Base-by-base conservation (phyloP, 2,113 vertebrate species). In the Lichenostomus cassidix region DNA sequence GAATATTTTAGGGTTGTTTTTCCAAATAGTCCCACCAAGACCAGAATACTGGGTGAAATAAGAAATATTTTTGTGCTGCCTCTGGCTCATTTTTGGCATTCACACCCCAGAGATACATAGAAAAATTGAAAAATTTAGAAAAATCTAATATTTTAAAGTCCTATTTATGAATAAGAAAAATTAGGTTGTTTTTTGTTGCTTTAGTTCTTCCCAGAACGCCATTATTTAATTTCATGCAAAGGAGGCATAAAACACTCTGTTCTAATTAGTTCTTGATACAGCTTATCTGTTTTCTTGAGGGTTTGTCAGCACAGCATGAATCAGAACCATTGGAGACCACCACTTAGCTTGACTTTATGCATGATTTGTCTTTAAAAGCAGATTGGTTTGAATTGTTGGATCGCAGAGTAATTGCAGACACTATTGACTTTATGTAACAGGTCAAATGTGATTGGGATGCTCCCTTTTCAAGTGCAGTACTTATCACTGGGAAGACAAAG, bases 201-300 rank as follows among this genome's bases (percentile, higher is more conserved):
- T 78, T 87, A 52, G 28, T 50, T 91, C 73, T 92, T 89, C 86
- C 87, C 71, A 84, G 70, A 87, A 81, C 68, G 65, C 15, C 0
- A 0, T 76, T 55, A n/a, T 50, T 94, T 95, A 87, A 95, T 96
- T 97, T 92, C 83, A 94, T 94, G 69, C 53, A 94, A 88, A 84
- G 60, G 50, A 88, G 24, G 46, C 83, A 92, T 89, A 97, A 96
- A 58, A 85, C 87, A 90, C 84, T 74, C 63, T 65, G 87, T 56
- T 95, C 33, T 96, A 93, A 97, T 96, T 94, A 93, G 76, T 74
- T 91, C 65, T 90, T 95, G 70, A 95, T 83, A 73, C 39, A 91
- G 77, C 27, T 93, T 96, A 83, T 77, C 94, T 92, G 83, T 83
- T 95, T 95, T 96, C 91, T 94, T 95, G 52, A 96, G 74, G 75